Base-by-base conservation (phyloP, 2,888 invertebrate genomes). In the Hirtodrosophila duncani region DNA sequence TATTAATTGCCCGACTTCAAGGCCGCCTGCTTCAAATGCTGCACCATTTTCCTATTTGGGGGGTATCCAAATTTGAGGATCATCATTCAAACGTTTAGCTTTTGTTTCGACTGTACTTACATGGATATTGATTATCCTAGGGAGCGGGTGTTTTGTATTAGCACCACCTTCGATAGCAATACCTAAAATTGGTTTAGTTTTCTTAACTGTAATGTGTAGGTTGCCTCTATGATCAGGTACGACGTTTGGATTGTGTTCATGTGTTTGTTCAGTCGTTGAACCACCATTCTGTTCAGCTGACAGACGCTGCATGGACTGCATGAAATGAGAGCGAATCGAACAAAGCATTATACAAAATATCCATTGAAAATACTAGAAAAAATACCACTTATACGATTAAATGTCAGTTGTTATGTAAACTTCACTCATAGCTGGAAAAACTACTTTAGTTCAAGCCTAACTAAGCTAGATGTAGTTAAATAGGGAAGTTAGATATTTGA, bases 91-190 rank as follows among this genome's bases (percentile, higher is more conserved):
- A 3, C 5, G 6, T 1, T 2, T 0, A 1, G 1, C 0, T 5
- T 1, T 5, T 23, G 2, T 1, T 13, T 6, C 8, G 4, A 1
- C 1, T 3, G 3, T 37, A 88, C 93, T 91, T 87, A 97, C 98
- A 88, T 97, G 97, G 85, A 98, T 97, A 88, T 96, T 97, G 83
- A 98, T 97, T 83, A 98, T 97, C 85, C 97, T 91, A 42, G 98
- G 98, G 82, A 97, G 89, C 45, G 96, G 95, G 88, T 98, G 97
- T 84, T 94, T 94, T 31, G 98, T 98, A 87, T 98, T 97, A 79
- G 95, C 95, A 60, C 98, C 98, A 58, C 98, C 98, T 88, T 98
- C 98, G 82, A 98, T 98, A 62, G 97, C 98, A 83, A 98, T 96
- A 68, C 98, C 98, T 79, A 98, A 91, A 82, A 96, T 95, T 36